Evolutionary conservation across 2,113 vertebrate genomes (phyloP).

Genomic region (Sitta europaea): DNA sequence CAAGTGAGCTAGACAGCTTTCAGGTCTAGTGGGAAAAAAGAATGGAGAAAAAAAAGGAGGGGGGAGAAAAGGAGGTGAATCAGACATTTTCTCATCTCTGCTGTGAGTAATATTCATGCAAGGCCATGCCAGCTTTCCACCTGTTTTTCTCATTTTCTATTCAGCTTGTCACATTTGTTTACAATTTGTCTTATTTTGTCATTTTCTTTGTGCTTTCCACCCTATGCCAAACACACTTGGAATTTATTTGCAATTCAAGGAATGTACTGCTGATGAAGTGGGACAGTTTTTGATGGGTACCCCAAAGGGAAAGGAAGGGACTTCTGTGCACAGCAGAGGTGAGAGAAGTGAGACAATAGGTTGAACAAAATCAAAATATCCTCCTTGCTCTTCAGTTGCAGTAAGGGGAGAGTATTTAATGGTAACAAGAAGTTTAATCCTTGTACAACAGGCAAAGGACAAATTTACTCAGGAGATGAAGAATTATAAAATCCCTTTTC

Average conservation of each 20-base stretch:
- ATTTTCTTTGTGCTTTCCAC: slow-evolving; percentile 15
- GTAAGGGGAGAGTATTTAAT: background rate
- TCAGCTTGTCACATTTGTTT: slow-evolving; percentile 49
- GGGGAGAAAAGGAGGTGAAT: background rate
- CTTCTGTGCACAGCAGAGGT: background rate
- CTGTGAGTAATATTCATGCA: slow-evolving; percentile 3
- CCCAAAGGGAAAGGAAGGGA: background rate
- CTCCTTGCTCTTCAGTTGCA: background rate
- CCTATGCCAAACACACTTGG: background rate
- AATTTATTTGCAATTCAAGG: background rate
- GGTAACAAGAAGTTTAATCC: background rate
- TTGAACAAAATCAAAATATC: background rate
- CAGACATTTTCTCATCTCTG: background rate
- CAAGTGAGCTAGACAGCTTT: background rate
- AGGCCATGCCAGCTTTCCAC: background rate
- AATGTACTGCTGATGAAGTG: background rate
- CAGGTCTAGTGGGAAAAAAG: background rate
- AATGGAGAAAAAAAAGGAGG: background rate
- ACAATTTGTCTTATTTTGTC: slow-evolving; percentile 47
- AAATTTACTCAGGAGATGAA: background rate
- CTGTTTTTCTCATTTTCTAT: slow-evolving; percentile 41
- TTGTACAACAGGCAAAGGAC: background rate
- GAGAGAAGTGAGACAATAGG: background rate
- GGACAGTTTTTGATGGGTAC: background rate
- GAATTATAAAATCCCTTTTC: background rate